Conservation (phyloP, 2,113 vertebrate species). For the human (Homo sapiens) region GRCh38 chr1:190525001-190525500, state of each 20-base stretch:
- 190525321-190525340: too few species aligned
- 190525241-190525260: neutral
- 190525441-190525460: neutral
- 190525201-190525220: neutral
- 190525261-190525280: neutral
- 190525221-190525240: too few species aligned
- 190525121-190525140: neutral
- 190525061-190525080: neutral
- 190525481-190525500: neutral
- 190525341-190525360: neutral
- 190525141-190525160: neutral
- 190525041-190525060: neutral
- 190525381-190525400: neutral
- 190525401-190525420: neutral
- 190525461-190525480: neutral
- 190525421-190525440: neutral
- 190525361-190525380: too few species aligned
- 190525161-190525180: neutral
- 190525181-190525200: neutral
- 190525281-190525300: neutral
- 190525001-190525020: neutral
- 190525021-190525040: neutral
- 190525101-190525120: neutral
- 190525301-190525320: neutral
- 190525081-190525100: neutral